phyloP scores from a whole-genome alignment of 2,888 invertebrate genomes.

The Xanthia togata region DNA sequence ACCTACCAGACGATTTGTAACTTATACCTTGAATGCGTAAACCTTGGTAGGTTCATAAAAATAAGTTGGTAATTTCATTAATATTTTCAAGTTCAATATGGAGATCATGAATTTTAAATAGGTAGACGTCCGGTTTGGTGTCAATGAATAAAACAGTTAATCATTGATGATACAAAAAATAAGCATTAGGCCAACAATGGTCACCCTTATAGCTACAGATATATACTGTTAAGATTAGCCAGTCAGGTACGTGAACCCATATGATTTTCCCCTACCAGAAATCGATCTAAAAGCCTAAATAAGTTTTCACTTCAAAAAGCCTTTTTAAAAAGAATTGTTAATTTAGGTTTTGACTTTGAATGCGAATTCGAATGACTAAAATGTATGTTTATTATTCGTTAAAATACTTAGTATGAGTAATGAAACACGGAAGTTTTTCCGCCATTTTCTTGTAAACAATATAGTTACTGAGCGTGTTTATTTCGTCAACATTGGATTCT shows the following conservation, averaged over 20 bases:
- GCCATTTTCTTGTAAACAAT: slow-evolving; percentile 51
- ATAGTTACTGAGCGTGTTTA: slow-evolving; percentile 26
- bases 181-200: too few relatives aligned
- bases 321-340: not conserved
- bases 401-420: slow-evolving; percentile 37
- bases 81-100: slow-evolving; percentile 14
- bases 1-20: not conserved
- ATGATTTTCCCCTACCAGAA: too few relatives aligned
- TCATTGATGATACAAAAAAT: too few relatives aligned
- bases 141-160: not conserved
- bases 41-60: slow-evolving; percentile 8
- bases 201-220: too few relatives aligned
- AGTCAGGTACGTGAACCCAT: too few relatives aligned
- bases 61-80: not conserved
- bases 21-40: not conserved
- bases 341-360: not conserved
- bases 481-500: slow-evolving; percentile 39
- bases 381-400: slow-evolving; percentile 25
- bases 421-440: slow-evolving; percentile 49
- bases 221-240: too few relatives aligned
- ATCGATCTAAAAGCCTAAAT: too few relatives aligned
- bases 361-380: slow-evolving; percentile 2
- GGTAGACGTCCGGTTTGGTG: not conserved
- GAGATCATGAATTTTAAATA: slow-evolving; percentile 30
- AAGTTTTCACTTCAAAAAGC: too few relatives aligned